phyloP scores from a whole-genome alignment of 2,888 invertebrate genomes.

The Cancer borealis region DNA sequence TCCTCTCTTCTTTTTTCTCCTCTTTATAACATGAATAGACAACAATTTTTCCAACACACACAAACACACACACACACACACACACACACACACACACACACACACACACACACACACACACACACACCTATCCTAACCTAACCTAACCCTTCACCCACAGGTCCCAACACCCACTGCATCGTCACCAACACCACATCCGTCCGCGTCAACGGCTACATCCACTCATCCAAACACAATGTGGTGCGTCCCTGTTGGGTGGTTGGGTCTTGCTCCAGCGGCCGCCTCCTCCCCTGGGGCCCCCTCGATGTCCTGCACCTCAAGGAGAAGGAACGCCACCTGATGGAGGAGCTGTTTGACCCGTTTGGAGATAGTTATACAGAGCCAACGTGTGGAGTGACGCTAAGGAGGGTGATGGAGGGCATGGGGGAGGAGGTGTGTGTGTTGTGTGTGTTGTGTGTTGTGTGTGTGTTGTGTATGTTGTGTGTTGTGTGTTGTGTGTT shows the following conservation, averaged over 20 bases:
- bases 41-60: neutral
- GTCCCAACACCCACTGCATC: conserved; percentile 69
- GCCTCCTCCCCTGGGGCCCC: conserved; percentile 76
- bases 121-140: neutral
- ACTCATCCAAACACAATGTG: conserved; percentile 61
- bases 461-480: neutral
- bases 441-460: neutral
- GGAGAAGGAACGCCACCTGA: conserved; percentile 44
- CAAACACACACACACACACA: too few relatives aligned
- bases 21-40: neutral
- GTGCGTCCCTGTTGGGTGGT: conserved; percentile 75
- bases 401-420: conserved; percentile 64
- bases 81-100: too few relatives aligned
- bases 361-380: conserved; percentile 76
- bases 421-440: conserved; percentile 66
- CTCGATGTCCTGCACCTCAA: conserved; percentile 65
- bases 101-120: too few relatives aligned
- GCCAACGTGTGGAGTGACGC: conserved; percentile 52
- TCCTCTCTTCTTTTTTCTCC: too few relatives aligned
- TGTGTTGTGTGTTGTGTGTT: neutral
- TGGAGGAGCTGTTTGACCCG: conserved; percentile 69
- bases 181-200: conserved; percentile 65
- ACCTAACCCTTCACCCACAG: neutral
- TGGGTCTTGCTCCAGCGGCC: conserved; percentile 41
- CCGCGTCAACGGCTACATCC: conserved; percentile 64